phyloP scores from a whole-genome alignment of 1,140 invertebrate species.

The Gryllus bimaculatus region DNA sequence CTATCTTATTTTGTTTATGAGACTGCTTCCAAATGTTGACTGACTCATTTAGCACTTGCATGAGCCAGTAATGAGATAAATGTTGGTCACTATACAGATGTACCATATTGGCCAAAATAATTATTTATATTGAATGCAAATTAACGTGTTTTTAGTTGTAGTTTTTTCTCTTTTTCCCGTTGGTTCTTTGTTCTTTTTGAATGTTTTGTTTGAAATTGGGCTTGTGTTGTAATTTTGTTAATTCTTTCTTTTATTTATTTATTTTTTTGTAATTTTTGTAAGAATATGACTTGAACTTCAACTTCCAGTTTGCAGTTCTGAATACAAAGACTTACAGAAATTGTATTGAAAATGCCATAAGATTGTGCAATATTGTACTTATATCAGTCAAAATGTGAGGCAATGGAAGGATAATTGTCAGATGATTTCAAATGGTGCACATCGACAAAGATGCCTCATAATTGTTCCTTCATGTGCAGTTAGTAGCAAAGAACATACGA shows the following conservation, averaged over 20 bases:
- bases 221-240: not conserved
- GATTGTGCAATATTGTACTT: not conserved
- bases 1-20: not conserved
- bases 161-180: not conserved
- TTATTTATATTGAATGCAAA: not conserved
- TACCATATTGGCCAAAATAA: not conserved
- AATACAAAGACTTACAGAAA: not conserved
- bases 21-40: constrained; percentile 3
- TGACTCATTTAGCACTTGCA: not conserved
- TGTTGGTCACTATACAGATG: not conserved
- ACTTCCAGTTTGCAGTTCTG: too few species aligned
- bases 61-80: not conserved
- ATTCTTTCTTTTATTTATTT: not conserved
- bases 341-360: not conserved
- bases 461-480: not conserved
- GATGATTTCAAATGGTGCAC: not conserved
- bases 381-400: too few species aligned
- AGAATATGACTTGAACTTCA: not conserved
- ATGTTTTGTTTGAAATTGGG: too few species aligned
- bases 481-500: not conserved
- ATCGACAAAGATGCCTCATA: not conserved
- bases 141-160: not conserved
- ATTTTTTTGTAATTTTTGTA: not conserved
- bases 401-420: not conserved
- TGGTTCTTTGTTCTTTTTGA: too few species aligned